A percentile compares a stretch with the other conserved stretches of the same genome.
phyloP scores from a whole-genome alignment of 2,113 vertebrate genomes.

The Notiomystis cincta region DNA sequence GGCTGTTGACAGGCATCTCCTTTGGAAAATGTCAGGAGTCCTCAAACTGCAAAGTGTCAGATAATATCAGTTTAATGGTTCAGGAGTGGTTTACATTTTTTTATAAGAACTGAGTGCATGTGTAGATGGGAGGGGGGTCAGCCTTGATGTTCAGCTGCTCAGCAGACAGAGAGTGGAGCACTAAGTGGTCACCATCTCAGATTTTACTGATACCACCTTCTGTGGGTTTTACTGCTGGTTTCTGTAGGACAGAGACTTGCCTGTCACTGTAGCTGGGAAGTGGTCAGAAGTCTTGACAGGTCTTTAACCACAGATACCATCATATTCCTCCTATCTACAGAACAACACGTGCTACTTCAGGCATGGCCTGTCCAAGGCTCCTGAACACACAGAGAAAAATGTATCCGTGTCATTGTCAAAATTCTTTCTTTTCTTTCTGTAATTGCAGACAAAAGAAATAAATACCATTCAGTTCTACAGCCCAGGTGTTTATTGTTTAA shows the following conservation, averaged over 20 bases:
- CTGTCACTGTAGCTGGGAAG: slow-evolving; percentile 41
- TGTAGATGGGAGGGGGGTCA: not conserved
- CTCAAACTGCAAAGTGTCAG: not conserved
- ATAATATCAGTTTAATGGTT: not conserved
- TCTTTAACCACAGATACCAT: slow-evolving; percentile 65
- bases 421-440: not conserved
- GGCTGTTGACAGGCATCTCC: not conserved
- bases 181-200: not conserved
- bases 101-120: not conserved
- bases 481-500: not conserved
- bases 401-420: not conserved
- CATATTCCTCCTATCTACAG: slow-evolving; percentile 30
- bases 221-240: slow-evolving; percentile 15
- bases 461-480: not conserved
- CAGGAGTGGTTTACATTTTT: not conserved
- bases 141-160: not conserved
- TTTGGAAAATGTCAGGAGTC: not conserved
- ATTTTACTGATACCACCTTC: not conserved
- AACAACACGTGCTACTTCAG: not conserved
- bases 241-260: slow-evolving; percentile 46
- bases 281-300: slow-evolving; percentile 57
- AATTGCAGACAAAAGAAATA: not conserved
- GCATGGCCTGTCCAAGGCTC: not conserved
- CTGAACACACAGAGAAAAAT: not conserved
- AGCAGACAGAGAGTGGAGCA: not conserved